Conservation (phyloP, 2,888 invertebrate species). For the Chloromyia formosa region DNA sequence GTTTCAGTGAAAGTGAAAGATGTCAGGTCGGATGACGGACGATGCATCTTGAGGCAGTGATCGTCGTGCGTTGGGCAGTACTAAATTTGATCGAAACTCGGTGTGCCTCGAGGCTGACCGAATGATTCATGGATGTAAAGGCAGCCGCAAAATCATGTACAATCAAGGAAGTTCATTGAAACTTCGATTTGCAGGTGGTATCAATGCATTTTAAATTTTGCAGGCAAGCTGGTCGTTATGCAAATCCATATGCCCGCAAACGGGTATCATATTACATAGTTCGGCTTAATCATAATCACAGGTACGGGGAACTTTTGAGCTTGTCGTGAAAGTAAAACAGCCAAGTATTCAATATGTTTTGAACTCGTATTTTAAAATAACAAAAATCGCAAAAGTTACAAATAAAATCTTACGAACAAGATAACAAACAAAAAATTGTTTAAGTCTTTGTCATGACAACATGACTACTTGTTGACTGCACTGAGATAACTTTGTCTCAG, state of each 20-base stretch:
- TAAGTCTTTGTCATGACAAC: constrained; percentile 35
- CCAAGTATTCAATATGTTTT: constrained; percentile 21
- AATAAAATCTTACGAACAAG: constrained; percentile 47
- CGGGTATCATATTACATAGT: no score
- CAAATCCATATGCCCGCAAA: background rate
- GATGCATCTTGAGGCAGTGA: no score
- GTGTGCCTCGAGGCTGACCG: no score
- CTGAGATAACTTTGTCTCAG: constrained; percentile 43
- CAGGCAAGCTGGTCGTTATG: background rate
- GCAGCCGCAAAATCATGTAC: no score
- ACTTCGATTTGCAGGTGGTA: no score
- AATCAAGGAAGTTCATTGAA: no score
- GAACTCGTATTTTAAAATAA: constrained; percentile 39
- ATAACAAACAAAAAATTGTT: constrained; percentile 45
- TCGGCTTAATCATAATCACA: background rate
- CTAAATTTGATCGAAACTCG: no score
- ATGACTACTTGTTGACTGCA: constrained; percentile 43
- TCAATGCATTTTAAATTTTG: no score
- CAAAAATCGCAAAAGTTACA: constrained; percentile 41
- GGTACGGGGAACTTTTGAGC: background rate
- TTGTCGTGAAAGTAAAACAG: constrained; percentile 34
- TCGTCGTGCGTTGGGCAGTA: no score
- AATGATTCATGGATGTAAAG: no score
- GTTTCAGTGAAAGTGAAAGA: no score
- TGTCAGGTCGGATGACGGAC: no score